Base-by-base conservation (phyloP, 2,888 invertebrate genomes). In the Abscondita cerata region DNA sequence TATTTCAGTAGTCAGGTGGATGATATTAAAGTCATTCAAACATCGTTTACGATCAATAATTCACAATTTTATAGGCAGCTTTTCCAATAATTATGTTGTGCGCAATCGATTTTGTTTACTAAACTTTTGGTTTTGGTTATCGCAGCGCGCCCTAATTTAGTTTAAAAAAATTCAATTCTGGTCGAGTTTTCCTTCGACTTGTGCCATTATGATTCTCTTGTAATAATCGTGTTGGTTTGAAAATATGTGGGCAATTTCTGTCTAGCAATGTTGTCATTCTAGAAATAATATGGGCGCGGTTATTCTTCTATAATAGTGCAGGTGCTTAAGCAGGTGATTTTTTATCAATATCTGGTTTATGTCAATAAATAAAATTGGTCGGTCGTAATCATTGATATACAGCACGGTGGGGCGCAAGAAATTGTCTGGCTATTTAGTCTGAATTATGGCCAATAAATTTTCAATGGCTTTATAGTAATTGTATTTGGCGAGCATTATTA, bases 331-430 rank as follows among this genome's bases (percentile, higher is more conserved):
- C 56, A 56, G 61, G 61, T 61, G 61, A 61, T 56, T 61, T 61
- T 59, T 61, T 61, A 56, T 52, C 56, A 66, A 68, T 68, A 66
- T 64, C 65, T 66, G 66, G 65, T 66, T 64, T 66, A 59, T 66
- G 66, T 65, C 68, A 65, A 68, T 68, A 68, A 68, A 66, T 65
- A 68, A 68, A 66, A 68, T 68, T 66, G 65, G 61, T 57, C 52
- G 63, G 48, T 61, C 57, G 58, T 68, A 68, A 68, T 68, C 66
- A 60, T 63, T 66, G 68, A 68, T 66, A 65, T 62, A 66, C 64
- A 63, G 56, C 66, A 31, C 61, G 59, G 52, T 52, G 65, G 65
- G 66, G 68, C 47, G 59, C 47, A 65, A 63, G 61, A 59, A 59
- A 65, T 46, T 25, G 51, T 54, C 51, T 41, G 59, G 59, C 58